phyloP scores from a whole-genome alignment of 2,888 invertebrate genomes.

The Cataglyphis altisquamis region DNA sequence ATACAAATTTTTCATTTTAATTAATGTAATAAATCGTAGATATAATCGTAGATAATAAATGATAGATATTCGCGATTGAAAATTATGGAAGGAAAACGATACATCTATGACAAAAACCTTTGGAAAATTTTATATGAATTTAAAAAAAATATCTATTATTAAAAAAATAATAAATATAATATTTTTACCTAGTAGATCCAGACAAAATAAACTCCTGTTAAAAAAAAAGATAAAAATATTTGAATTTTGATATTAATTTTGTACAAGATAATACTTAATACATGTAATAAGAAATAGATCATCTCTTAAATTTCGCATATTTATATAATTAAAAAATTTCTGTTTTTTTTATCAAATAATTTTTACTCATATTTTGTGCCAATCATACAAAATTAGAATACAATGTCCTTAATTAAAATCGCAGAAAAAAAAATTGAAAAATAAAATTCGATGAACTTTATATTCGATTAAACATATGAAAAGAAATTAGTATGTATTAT shows the following conservation, averaged over 20 bases:
- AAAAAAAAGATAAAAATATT: background rate
- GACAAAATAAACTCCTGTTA: background rate
- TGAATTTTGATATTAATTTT: constrained; percentile 11
- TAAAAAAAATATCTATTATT: background rate
- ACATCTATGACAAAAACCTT: background rate
- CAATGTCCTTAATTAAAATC: background rate
- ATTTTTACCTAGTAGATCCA: background rate
- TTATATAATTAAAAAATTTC: background rate
- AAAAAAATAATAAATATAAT: background rate
- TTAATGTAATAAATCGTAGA: background rate
- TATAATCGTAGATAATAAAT: background rate
- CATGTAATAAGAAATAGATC: background rate
- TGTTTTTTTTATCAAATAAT: background rate
- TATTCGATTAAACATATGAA: constrained; percentile 7
- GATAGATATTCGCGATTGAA: background rate
- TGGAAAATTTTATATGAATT: background rate
- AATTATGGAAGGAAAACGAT: background rate
- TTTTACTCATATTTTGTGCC: background rate
- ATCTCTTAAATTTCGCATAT: background rate
- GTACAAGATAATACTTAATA: background rate
- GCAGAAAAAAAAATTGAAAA: background rate
- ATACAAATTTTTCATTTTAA: background rate
- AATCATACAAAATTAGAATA: background rate
- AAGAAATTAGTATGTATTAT: background rate
- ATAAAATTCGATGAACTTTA: background rate